Evolutionary conservation across 2,888 invertebrate genomes (phyloP), one percentile per base, ranked within the genome.

Genomic region (Eurytoma adleriae): DNA sequence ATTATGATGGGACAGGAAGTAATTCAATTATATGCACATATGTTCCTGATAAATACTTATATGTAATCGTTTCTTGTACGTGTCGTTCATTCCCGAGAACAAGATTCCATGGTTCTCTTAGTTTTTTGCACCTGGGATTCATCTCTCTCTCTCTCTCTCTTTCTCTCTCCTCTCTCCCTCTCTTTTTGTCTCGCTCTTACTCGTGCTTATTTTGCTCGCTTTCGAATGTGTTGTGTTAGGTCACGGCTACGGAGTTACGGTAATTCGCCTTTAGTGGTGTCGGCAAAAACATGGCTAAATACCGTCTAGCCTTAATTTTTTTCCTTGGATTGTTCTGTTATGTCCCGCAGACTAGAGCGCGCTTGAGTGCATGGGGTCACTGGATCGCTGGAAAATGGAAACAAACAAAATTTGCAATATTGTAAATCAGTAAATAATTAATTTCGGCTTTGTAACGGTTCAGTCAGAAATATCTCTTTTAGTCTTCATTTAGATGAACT

Each of bases 241-340:
- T 7, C 40, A 7, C 5, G 40, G 40, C 50, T 18, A 54, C 27
- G 54, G 61, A 20, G 59, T 72, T 72, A 72, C 71, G 61, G 71
- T 69, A 56, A 56, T 24, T 59, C 71, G 24, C 71, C 71, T 71
- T 71, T 59, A 72, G 50, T 27, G 71, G 59, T 18, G 74, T 56
- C 66, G 62, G 79, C 69, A 67, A 71, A 75, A 54, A 56, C 67
- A 20, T 57, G 62, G 48, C 48, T 40, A 40, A 59, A 59, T 59
- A 12, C 54, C 30, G 10, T 24, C 5, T 50, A 13, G 12, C 5
- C 20, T 13, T 13, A 4, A 14, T 48, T 16, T 18, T 48, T 59
- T 71, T 71, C 61, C 61, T 71, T 48, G 14, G 57, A 16, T 24
- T 48, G 50, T 71, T 50, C 71, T 61, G 71, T 71, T 71, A 71